Percentiles rank a stretch among this genome's conserved stretches.
These are phyloP conservation scores for Meloidogyne hapla DNA, from an alignment of 1,140 invertebrate genomes.

Conservation along the genomic window DNA sequence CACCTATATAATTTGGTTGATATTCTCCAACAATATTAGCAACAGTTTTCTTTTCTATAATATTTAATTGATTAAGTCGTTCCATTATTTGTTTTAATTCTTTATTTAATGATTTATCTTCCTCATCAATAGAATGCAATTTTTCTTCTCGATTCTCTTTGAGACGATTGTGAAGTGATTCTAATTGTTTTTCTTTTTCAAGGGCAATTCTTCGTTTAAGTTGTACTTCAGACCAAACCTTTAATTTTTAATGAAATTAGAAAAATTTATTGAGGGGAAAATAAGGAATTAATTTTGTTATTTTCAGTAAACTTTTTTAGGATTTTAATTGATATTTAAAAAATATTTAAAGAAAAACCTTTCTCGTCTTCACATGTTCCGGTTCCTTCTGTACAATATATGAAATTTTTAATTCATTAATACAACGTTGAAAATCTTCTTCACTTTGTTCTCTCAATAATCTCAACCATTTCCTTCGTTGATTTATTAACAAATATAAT, in stretches of 20 bases:
- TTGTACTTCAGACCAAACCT: slow-evolving; percentile 58
- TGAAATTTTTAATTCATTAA: slow-evolving; percentile 57
- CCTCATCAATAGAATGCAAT: slow-evolving; percentile 28
- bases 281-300: no score
- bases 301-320: no score
- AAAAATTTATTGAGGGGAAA: no score
- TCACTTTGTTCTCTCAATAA: slow-evolving; percentile 53
- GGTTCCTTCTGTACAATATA: slow-evolving; percentile 54
- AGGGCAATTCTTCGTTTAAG: slow-evolving; percentile 48
- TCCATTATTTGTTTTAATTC: slow-evolving; percentile 29
- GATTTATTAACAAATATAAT: slow-evolving; percentile 50
- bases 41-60: slow-evolving; percentile 30
- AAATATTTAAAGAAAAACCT: background rate
- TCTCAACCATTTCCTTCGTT: slow-evolving; percentile 46
- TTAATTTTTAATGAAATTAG: slow-evolving; percentile 16
- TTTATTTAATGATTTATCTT: slow-evolving; percentile 23
- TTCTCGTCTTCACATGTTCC: slow-evolving; percentile 14
- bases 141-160: slow-evolving; percentile 31
- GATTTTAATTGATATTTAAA: background rate
- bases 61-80: slow-evolving; percentile 33
- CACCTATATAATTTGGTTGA: slow-evolving; percentile 46
- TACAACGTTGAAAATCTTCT: slow-evolving; percentile 51
- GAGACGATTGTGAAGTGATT: slow-evolving; percentile 44
- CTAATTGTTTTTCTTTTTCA: slow-evolving; percentile 57
- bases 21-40: slow-evolving; percentile 35